Evolutionary conservation across 2,113 vertebrate species (phyloP), one percentile per base, ranked within the genome.

Genomic region (Electrona antarctica): DNA sequence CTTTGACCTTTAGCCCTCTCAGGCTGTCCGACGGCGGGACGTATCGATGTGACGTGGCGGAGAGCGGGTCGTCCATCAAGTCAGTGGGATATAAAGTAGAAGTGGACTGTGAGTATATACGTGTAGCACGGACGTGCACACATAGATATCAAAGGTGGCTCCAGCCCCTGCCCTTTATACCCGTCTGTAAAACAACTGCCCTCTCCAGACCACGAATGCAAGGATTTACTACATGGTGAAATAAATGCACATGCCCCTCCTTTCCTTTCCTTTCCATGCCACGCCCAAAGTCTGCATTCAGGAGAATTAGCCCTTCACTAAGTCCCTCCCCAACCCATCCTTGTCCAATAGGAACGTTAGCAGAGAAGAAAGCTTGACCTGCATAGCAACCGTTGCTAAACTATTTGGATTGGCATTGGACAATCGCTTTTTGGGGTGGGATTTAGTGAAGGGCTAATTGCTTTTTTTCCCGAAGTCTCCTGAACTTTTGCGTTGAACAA

Each of bases 101-200:
- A 15, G 52, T 81, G 8, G 70, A 71, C 54, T 71, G 79, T 81
- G 71, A 81, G 78, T 63, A 15, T 63, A 15, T 49, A 21, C 5
- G 33, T 10, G 12, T 28, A 29, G 21, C 21, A 21, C 1, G 21
- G 7, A n/a, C 21, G 14, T 58, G n/a, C 5, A 28, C 10, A 21
- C 28, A 21, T 3, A 21, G 21, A 58, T 8, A 11, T 12, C 21
- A 41, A 5, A 13, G 9, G 9, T 1, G 4, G 52, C 52, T 11
- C 52, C 12, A 1, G 51, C 10, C 13, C 51, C 4, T 52, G 10
- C 51, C 13, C 10, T 0, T 52, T 10, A 3, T 12, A 9, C 4
- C 51, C 13, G 51, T 52, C 9, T 52, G 51, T 52, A 52, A 52
- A 52, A 52, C 12, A 57, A 57, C 21, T 21, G 21, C 21, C 21